These are phyloP conservation scores for Dasyurus viverrinus DNA, from an alignment of 2,113 vertebrate genomes.

Conservation along the genomic window DNA sequence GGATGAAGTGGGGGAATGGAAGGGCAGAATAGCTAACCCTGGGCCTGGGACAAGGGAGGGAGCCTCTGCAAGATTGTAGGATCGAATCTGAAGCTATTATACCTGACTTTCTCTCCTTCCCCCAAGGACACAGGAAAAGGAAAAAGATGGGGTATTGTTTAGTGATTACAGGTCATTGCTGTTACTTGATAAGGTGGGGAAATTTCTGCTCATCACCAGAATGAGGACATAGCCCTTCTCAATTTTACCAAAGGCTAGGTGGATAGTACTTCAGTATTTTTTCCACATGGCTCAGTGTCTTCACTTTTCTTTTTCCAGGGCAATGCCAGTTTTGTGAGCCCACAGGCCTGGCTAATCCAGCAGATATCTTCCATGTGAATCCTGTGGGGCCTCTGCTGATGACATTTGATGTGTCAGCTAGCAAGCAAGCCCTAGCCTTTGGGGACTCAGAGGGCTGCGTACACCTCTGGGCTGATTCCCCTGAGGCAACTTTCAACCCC, in stretches of 20 bases:
- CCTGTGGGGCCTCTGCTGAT: conserved; percentile 96
- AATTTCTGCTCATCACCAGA: not conserved
- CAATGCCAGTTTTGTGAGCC: conserved; percentile 99
- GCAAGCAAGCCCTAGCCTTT: conserved; percentile 96
- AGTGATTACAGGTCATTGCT: not conserved
- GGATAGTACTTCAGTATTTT: not conserved
- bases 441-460: conserved; percentile 96
- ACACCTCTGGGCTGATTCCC: conserved; percentile 96
- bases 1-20: not conserved
- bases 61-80: not conserved
- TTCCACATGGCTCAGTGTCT: not conserved
- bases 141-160: not conserved
- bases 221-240: not conserved
- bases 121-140: conserved; percentile 11
- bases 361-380: conserved; percentile 96
- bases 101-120: conserved; percentile 11
- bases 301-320: conserved; percentile 80
- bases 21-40: not conserved
- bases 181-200: conserved; percentile 14
- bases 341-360: conserved; percentile 94
- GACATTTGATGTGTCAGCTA: conserved; percentile 96
- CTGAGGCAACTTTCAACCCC: conserved; percentile 93
- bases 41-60: not conserved
- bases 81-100: conserved; percentile 30
- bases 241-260: not conserved